Percentiles rank a stretch among this genome's conserved stretches.
These are phyloP conservation scores for Trichosurus vulpecula DNA, from an alignment of 2,797 vertebrate genomes.

Conservation along the genomic window DNA sequence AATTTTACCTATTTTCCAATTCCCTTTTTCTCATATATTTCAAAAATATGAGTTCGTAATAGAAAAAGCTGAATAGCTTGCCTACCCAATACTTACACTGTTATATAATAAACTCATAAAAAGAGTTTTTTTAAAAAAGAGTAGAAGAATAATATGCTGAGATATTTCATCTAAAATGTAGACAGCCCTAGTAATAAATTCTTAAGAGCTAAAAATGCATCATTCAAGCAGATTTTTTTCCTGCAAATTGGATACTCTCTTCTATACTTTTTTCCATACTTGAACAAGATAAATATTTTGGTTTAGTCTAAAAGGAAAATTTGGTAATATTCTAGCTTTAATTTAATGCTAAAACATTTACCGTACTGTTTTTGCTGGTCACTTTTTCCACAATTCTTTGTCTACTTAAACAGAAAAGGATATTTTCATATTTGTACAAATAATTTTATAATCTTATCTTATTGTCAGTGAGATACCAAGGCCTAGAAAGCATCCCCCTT, in stretches of 20 bases:
- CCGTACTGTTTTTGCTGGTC: background rate
- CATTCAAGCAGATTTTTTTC: background rate
- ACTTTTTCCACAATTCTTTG: background rate
- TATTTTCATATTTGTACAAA: background rate
- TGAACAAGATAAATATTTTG: background rate
- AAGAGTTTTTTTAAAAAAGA: conserved; percentile 15
- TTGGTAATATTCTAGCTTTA: background rate
- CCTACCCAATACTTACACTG: background rate
- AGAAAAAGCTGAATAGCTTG: conserved; percentile 22
- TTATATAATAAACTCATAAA: conserved; percentile 36
- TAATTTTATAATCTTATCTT: background rate
- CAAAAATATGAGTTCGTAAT: conserved; percentile 35
- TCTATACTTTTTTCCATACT: background rate
- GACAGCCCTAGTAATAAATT: conserved; percentile 18
- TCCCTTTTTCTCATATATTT: background rate
- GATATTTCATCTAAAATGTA: background rate
- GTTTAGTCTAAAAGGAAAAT: background rate
- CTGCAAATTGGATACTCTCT: background rate
- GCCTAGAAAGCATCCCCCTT: background rate
- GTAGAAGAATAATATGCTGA: background rate
- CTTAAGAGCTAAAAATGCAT: conserved; percentile 20
- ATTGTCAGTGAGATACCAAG: background rate
- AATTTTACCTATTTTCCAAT: conserved; percentile 20
- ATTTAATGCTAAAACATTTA: background rate
- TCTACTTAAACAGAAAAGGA: background rate